These are phyloP conservation scores for Gastrophryne carolinensis DNA, from an alignment of 2,797 vertebrate genomes.

Conservation along the genomic window DNA sequence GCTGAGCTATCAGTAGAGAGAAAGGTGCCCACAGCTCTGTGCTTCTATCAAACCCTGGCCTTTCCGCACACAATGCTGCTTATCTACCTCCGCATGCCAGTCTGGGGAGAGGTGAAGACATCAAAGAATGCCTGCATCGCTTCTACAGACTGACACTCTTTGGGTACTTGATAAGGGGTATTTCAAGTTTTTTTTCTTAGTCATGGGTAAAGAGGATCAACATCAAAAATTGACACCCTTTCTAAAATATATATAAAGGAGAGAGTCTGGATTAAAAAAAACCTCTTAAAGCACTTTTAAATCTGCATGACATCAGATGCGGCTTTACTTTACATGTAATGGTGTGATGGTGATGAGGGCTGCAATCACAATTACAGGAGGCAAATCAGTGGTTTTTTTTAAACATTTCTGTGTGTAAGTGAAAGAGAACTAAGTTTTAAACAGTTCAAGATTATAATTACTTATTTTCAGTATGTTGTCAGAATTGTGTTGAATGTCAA, in stretches of 20 bases:
- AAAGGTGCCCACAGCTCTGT: constrained; percentile 19
- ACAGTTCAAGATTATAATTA: too few species aligned
- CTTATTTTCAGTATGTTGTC: too few species aligned
- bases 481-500: too few species aligned
- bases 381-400: background rate
- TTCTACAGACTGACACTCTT: constrained; percentile 21
- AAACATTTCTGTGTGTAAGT: background rate
- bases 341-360: background rate
- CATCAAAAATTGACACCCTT: background rate
- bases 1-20: constrained; percentile 13
- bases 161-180: constrained; percentile 34
- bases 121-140: constrained; percentile 23
- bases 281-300: background rate
- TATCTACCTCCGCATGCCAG: constrained; percentile 42
- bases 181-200: constrained; percentile 19
- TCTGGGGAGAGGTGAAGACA: constrained; percentile 30
- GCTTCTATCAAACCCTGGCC: constrained; percentile 23
- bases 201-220: constrained; percentile 2
- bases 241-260: background rate
- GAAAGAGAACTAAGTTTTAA: too few species aligned
- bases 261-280: constrained; percentile 1
- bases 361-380: background rate
- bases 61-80: constrained; percentile 19
- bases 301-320: constrained; percentile 7
- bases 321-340: background rate